Evolutionary conservation across 1,140 invertebrate species (phyloP).

Genomic region (Eurosta solidaginis): DNA sequence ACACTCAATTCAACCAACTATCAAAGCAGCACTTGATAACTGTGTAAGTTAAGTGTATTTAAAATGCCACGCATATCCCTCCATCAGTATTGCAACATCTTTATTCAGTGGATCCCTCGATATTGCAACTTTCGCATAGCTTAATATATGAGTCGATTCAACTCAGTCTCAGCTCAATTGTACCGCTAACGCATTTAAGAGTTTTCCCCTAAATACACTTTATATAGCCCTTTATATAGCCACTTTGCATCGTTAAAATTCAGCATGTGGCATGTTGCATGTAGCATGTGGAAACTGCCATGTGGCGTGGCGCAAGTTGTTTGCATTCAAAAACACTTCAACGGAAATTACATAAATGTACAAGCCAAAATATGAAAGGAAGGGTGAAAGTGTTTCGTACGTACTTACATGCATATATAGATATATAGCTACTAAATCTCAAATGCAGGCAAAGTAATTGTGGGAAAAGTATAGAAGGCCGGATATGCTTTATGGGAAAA

Average conservation of each 20-base stretch:
- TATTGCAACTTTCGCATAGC: neutral
- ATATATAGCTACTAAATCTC: neutral
- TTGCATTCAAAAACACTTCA: neutral
- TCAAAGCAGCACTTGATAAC: conserved; percentile 10
- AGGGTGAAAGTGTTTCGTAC: neutral
- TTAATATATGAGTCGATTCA: neutral
- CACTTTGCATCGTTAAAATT: neutral
- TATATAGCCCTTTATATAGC: too few relatives aligned
- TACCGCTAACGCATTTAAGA: neutral
- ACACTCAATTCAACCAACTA: neutral
- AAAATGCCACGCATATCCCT: neutral
- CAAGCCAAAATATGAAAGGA: neutral
- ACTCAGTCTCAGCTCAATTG: neutral
- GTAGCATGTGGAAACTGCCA: neutral
- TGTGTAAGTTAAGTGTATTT: neutral
- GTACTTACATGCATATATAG: neutral
- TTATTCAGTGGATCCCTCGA: too few relatives aligned
- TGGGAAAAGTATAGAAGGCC: too few relatives aligned
- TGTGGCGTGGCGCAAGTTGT: neutral
- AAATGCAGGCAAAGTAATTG: neutral
- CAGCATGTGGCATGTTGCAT: neutral
- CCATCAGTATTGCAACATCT: neutral
- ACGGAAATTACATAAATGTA: neutral
- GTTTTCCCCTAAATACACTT: neutral
- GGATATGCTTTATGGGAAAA: too few relatives aligned